A percentile compares a stretch with the other conserved stretches of the same genome.
Conservation (phyloP, 2,888 invertebrate genomes). For the Hirtodrosophila cameraria region DNA sequence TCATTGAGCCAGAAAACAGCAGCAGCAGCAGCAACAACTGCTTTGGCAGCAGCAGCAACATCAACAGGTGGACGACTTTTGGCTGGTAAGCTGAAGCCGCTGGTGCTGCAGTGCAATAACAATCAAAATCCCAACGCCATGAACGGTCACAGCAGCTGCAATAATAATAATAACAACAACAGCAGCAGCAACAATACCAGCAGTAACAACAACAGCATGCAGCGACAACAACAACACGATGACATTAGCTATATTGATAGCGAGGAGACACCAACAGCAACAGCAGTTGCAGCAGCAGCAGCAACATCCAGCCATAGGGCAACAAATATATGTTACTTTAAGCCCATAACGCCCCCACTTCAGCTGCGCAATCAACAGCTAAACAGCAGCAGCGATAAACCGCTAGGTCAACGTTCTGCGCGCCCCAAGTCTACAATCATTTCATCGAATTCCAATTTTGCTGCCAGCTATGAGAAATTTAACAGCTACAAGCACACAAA, state of each 20-base stretch:
- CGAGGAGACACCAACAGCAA: conserved; percentile 64
- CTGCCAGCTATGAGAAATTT: conserved; percentile 66
- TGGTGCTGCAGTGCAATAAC: conserved; percentile 31
- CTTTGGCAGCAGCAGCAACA: background rate
- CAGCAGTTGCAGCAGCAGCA: conserved; percentile 9
- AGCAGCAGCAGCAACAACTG: conserved; percentile 5
- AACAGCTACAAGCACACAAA: conserved; percentile 81
- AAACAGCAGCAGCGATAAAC: conserved; percentile 20
- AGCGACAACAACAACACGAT: conserved; percentile 74
- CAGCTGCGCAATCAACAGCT: conserved; percentile 48
- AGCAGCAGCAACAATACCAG: conserved; percentile 39
- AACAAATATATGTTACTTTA: conserved; percentile 56
- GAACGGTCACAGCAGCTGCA: conserved; percentile 29
- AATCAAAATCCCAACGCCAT: conserved; percentile 37
- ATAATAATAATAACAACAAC: conserved; percentile 40
- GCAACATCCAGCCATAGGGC: conserved; percentile 21
- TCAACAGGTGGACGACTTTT: conserved; percentile 23
- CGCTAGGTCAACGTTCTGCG: conserved; percentile 44
- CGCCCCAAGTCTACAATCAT: conserved; percentile 81
- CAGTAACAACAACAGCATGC: conserved; percentile 45
- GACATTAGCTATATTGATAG: conserved; percentile 82
- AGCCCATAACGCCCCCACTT: conserved; percentile 67
- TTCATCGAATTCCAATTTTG: conserved; percentile 61
- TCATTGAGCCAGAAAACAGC: background rate
- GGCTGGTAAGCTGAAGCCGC: conserved; percentile 38